Percentiles rank a stretch among this genome's conserved stretches.
Conservation (phyloP, 2,797 vertebrate species). For the Acrossocheilus wenchowensis region DNA sequence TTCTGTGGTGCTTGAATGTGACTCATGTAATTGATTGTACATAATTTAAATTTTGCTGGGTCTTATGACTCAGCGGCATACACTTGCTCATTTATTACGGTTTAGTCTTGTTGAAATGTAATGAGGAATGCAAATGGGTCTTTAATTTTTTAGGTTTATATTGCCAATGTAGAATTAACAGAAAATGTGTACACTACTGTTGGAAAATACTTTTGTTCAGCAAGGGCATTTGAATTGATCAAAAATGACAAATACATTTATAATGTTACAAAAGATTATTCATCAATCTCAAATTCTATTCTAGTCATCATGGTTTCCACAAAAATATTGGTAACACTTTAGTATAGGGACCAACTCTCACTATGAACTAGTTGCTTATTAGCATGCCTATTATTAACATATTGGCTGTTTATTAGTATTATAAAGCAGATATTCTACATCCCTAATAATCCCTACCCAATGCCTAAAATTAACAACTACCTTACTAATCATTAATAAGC, state of each 20-base stretch:
- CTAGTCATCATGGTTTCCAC: neutral
- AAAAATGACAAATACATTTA: neutral
- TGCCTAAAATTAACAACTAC: too few species aligned
- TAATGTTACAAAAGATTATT: neutral
- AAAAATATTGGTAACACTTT: neutral
- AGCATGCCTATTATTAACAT: neutral
- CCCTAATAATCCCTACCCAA: too few species aligned
- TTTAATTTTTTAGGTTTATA: conserved; percentile 2
- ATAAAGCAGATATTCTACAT: neutral
- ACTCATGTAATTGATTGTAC: conserved; percentile 30
- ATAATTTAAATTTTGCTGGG: neutral
- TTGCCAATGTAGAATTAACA: conserved; percentile 2
- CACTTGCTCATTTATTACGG: neutral
- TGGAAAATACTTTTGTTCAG: neutral
- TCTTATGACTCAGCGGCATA: conserved; percentile 12
- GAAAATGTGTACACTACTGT: neutral
- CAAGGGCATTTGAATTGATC: neutral
- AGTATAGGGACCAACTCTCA: neutral
- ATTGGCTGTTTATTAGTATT: neutral
- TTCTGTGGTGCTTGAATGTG: conserved; percentile 13
- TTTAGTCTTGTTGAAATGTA: conserved; percentile 5
- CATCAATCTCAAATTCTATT: neutral
- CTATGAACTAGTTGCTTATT: neutral
- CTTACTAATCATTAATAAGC: neutral
- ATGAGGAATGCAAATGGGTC: conserved; percentile 31